Evolutionary conservation across 2,113 vertebrate genomes (phyloP).

Genomic region (Clarias gariepinus): DNA sequence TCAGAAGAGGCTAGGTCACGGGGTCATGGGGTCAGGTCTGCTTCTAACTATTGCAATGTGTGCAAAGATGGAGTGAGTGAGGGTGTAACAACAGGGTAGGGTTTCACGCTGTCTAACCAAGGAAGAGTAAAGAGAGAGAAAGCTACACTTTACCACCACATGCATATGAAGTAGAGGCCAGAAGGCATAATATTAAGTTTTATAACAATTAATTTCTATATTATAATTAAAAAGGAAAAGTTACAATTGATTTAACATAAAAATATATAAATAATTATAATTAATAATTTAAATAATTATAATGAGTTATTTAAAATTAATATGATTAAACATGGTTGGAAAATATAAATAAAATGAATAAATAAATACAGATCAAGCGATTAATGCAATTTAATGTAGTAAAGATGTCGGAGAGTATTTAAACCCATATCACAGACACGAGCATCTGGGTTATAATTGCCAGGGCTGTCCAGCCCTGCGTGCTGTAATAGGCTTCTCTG

Average conservation of each 20-base stretch:
- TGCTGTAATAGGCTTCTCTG: conserved; percentile 40
- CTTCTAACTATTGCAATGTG: conserved; percentile 62
- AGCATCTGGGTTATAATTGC: conserved; percentile 19
- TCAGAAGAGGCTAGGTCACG: conserved; percentile 44
- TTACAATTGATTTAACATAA: too few relatives aligned
- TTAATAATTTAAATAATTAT: neutral
- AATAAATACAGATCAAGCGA: neutral
- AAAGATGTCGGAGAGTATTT: neutral
- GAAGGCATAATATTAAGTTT: neutral
- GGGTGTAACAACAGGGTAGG: conserved; percentile 52
- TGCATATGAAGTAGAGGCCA: neutral
- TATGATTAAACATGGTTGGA: neutral
- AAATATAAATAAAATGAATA: neutral
- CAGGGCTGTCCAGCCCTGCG: neutral
- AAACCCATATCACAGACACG: conserved; percentile 16
- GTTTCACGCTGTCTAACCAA: conserved; percentile 55
- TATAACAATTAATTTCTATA: neutral
- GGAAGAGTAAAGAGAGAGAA: neutral
- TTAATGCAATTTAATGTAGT: neutral
- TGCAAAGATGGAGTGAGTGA: conserved; percentile 50
- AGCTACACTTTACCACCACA: neutral
- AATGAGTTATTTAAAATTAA: neutral
- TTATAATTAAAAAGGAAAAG: neutral
- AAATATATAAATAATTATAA: too few relatives aligned
- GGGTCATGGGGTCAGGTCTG: conserved; percentile 54